Percentiles rank a stretch among this genome's conserved stretches.
Conservation (phyloP, 2,113 vertebrate genomes). For the Dipodomys spectabilis region DNA sequence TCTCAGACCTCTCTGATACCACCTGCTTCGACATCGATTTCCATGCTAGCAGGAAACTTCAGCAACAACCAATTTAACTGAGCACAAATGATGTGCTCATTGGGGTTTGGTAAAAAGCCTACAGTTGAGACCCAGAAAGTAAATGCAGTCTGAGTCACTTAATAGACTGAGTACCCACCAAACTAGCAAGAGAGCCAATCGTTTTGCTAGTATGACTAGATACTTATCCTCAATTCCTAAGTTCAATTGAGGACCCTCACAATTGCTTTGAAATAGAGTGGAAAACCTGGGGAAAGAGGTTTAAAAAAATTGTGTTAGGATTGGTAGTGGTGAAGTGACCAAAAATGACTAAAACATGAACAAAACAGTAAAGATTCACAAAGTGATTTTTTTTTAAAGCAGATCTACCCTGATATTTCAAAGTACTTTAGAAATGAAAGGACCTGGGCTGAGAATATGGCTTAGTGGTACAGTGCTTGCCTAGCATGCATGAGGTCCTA, state of each 20-base stretch:
- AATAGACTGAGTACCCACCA: constrained; percentile 4
- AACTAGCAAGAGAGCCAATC: constrained; percentile 22
- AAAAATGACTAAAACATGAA: constrained; percentile 51
- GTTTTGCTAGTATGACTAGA: constrained; percentile 11
- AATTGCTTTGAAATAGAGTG: neutral
- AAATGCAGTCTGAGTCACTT: constrained; percentile 28
- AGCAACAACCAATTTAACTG: constrained; percentile 59
- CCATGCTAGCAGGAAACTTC: constrained; percentile 41
- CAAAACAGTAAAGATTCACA: neutral
- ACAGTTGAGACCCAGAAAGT: constrained; percentile 45
- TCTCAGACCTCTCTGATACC: constrained; percentile 12
- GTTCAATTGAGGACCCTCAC: neutral
- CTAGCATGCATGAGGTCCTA: too few relatives aligned
- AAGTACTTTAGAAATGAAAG: neutral
- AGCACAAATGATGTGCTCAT: constrained; percentile 59
- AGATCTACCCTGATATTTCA: neutral
- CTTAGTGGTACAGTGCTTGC: too few relatives aligned
- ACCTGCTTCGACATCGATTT: constrained; percentile 59
- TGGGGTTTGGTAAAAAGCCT: constrained; percentile 46
- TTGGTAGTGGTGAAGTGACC: neutral
- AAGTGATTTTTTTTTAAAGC: neutral
- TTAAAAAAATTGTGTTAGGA: neutral
- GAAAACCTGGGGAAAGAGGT: constrained; percentile 6
- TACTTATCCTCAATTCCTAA: constrained; percentile 2
- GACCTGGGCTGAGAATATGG: too few relatives aligned